Evolutionary conservation across 2,113 vertebrate species (phyloP), one percentile per base, ranked within the genome.

Genomic region (Tragelaphus strepsiceros): DNA sequence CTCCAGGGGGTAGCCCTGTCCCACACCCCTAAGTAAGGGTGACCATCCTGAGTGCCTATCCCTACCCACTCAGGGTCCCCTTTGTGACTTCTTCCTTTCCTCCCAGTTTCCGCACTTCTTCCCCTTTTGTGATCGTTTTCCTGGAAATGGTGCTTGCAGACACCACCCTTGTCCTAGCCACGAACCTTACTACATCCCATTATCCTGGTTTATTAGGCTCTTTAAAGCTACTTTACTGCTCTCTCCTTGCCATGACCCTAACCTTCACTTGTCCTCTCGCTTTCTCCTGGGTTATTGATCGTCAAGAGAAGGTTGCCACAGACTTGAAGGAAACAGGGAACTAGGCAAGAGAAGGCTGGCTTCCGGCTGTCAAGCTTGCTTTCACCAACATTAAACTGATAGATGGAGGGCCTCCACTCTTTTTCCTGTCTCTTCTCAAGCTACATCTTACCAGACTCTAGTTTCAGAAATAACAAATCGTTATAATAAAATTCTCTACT

Each of bases 141-240:
- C 94, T 64, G 88, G 49, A 54, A 56, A 62, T 0, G 17, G 88
- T 71, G 58, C 78, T 51, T 53, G 7, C 46, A 80, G 96, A 53
- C 14, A 54, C 96, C 83, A 39, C 82, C 56, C 30, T 84, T 81
- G 82, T 90, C 96, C 43, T 71, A 86, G 83, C 61, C 88, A 61
- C 51, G 78, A 16, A 74, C 90, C 67, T 89, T 58, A 24, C 71
- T 88, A 51, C 93, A 35, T 81, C 90, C 96, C 97, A 54, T 98
- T 96, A 98, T 83, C 78, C 96, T 83, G 96, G 96, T 97, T 98
- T 98, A 92, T 97, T 2, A 94, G 90, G 97, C 97, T 95, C 92
- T 62, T 98, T 98, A 98, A 90, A 93, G 82, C 96, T 94, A 92
- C 85, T 98, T 96, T 88, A 2, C 96, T 97, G 88, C 85, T 62